Conservation (phyloP, 1,140 invertebrate genomes). For the Hyles euphorbiae region DNA sequence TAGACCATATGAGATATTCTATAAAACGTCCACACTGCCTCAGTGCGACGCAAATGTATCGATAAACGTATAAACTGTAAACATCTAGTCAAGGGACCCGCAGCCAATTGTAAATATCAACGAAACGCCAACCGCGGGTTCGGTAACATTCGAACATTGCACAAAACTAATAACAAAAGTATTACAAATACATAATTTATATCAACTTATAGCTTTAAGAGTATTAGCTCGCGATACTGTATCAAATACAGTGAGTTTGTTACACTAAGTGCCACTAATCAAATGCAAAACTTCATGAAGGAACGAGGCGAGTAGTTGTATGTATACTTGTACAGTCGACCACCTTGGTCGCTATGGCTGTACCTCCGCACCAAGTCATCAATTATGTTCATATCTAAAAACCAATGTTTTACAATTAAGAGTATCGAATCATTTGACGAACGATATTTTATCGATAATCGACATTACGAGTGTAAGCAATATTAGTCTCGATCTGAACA, state of each 20-base stretch:
- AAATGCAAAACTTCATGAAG: not conserved
- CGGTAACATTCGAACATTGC: slow-evolving; percentile 35
- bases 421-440: slow-evolving; percentile 2
- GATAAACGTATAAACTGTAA: too few relatives aligned
- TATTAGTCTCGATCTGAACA: not conserved
- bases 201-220: slow-evolving; percentile 69
- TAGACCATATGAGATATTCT: too few relatives aligned
- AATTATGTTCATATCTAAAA: not conserved
- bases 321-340: too few relatives aligned
- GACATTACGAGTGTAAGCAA: slow-evolving; percentile 6
- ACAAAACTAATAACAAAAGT: slow-evolving; percentile 50
- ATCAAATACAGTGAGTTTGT: slow-evolving; percentile 59
- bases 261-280: slow-evolving; percentile 51
- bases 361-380: not conserved
- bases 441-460: slow-evolving; percentile 9
- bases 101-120: slow-evolving; percentile 38
- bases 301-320: too few relatives aligned
- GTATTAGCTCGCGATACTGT: slow-evolving; percentile 55
- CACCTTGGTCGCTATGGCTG: too few relatives aligned
- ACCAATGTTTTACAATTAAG: slow-evolving; percentile 3
- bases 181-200: slow-evolving; percentile 70
- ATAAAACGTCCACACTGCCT: too few relatives aligned
- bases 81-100: slow-evolving; percentile 44
- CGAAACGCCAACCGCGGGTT: slow-evolving; percentile 14
- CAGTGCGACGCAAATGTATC: too few relatives aligned